Evolutionary conservation across 2,113 vertebrate genomes (phyloP).

Genomic region (Trichechus manatus): DNA sequence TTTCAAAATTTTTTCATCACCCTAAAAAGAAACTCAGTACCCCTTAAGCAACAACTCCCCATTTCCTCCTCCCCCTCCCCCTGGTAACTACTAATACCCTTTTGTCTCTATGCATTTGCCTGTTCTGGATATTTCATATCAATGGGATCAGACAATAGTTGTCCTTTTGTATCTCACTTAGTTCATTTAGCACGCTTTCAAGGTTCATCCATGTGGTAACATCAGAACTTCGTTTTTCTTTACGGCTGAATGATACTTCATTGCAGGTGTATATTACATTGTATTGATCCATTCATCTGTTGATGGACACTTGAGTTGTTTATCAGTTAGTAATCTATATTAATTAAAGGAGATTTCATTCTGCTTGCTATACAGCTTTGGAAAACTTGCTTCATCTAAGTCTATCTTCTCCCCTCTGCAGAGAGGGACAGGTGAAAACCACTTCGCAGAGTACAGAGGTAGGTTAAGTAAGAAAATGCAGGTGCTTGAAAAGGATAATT

Average conservation of each 20-base stretch:
- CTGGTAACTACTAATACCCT: background rate
- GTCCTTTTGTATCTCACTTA: background rate
- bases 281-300: background rate
- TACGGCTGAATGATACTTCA: background rate
- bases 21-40: too few relatives aligned
- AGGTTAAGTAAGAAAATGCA: background rate
- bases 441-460: background rate
- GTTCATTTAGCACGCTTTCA: background rate
- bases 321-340: background rate
- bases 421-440: background rate
- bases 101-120: background rate
- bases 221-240: background rate
- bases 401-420: background rate
- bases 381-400: background rate
- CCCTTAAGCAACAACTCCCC: background rate
- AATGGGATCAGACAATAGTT: background rate
- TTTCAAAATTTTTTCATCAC: background rate
- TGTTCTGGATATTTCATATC: background rate
- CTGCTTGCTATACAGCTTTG: background rate
- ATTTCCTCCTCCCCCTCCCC: background rate
- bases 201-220: background rate
- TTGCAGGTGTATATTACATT: background rate
- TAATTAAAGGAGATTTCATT: background rate
- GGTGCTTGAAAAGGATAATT: background rate
- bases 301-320: background rate